Evolutionary conservation across 2,888 invertebrate genomes (phyloP), one percentile per base, ranked within the genome.

Genomic region (Polydrusus cervinus): DNA sequence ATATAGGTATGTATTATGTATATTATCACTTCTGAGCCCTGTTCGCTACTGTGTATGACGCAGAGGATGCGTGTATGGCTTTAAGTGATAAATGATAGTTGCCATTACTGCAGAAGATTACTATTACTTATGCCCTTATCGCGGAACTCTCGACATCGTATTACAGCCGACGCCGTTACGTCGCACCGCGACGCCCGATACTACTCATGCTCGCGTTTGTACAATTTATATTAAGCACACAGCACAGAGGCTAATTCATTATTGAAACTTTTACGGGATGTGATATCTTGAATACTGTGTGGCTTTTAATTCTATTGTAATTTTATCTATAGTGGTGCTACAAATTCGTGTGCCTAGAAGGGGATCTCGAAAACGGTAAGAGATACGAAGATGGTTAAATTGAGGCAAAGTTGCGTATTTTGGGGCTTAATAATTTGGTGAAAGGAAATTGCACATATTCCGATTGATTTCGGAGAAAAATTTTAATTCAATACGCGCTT

Each of bases 121-220:
- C 45, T 69, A 61, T 69, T 69, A 69, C 60, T 69, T 57, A 69
- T 49, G 69, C 47, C 20, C 47, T 60, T 69, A 69, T 57, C 69
- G 49, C 49, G 47, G 30, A 30, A 45, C 69, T 55, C 60, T 45
- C 13, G 69, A 57, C 60, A 57, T 40, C 25, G 43, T 40, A 43
- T 55, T 57, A 69, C 45, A 30, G 11, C 10, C 47, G 64, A 64
- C 43, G 43, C 34, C n/a, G 30, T 25, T 25, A 11, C 25, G 47
- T 47, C 9, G 16, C 16, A n/a, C 47, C 14, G 18, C 45, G 14
- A 30, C 57, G 10, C 38, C 3, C 49, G n/a, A n/a, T 20, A 55
- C 30, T 34, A 55, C 30, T 34, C 34, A 38, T 14, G 57, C 57
- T 60, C 38, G 18, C 38, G 38, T 60, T 47, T 34, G 18, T 60